Evolutionary conservation across 1,140 invertebrate genomes (phyloP).

Genomic region (Fopius arisanus): DNA sequence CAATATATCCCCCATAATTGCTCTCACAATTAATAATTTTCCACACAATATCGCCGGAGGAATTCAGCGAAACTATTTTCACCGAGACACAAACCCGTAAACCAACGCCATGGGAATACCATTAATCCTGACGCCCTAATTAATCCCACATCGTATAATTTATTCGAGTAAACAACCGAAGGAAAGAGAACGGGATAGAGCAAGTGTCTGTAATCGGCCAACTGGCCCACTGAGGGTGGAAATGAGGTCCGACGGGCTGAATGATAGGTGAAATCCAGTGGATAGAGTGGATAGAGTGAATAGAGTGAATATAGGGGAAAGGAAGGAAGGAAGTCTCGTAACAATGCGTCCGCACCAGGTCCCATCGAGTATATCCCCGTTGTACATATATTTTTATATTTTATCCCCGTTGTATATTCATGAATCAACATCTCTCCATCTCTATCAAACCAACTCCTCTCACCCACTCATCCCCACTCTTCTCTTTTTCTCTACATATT

Average conservation of each 20-base stretch:
- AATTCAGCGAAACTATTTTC: background rate
- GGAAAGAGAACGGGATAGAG: background rate
- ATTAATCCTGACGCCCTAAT: background rate
- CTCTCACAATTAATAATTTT: too few relatives aligned
- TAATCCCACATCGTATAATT: background rate
- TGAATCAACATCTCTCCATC: slow-evolving; percentile 13
- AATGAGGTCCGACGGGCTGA: slow-evolving; percentile 19
- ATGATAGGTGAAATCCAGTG: slow-evolving; percentile 4
- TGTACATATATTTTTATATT: too few relatives aligned
- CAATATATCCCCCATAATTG: too few relatives aligned
- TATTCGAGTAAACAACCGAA: background rate
- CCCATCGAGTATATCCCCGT: background rate
- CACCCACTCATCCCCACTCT: background rate
- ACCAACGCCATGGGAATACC: background rate
- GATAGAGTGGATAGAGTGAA: too few relatives aligned
- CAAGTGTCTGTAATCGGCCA: slow-evolving; percentile 15
- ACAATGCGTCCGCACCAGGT: slow-evolving; percentile 23
- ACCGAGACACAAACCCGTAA: background rate
- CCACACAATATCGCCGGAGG: too few relatives aligned
- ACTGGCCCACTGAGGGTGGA: slow-evolving; percentile 30
- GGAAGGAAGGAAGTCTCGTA: slow-evolving; percentile 24
- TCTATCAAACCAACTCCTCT: background rate
- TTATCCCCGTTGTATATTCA: slow-evolving; percentile 28
- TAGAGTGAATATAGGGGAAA: background rate
- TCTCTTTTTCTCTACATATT: slow-evolving; percentile 22